phyloP scores from a whole-genome alignment of 1,140 invertebrate genomes.

The Marisa cornuarietis region DNA sequence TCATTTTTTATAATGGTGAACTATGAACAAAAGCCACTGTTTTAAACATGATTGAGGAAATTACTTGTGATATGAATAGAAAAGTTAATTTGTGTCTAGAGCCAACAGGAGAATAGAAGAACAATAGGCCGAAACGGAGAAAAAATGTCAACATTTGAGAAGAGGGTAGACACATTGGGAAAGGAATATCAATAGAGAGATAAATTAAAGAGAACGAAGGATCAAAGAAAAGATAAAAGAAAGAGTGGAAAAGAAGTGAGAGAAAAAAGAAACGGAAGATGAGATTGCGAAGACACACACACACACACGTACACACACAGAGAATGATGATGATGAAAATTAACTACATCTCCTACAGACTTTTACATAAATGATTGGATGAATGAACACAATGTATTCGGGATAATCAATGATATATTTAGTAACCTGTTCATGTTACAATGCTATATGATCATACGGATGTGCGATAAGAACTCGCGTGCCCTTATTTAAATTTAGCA shows the following conservation, averaged over 20 bases:
- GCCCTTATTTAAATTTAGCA: too few relatives aligned
- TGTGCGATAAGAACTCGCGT: too few relatives aligned
- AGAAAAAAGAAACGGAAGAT: not conserved
- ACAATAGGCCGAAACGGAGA: too few relatives aligned
- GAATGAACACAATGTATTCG: too few relatives aligned
- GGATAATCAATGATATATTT: too few relatives aligned
- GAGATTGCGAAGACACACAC: not conserved
- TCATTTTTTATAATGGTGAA: not conserved
- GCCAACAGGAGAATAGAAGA: not conserved
- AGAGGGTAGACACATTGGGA: not conserved
- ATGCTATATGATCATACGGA: too few relatives aligned
- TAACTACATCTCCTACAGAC: too few relatives aligned
- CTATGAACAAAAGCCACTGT: too few relatives aligned
- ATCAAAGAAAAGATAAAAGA: not conserved
- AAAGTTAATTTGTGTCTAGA: conserved; percentile 2
- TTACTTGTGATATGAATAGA: not conserved
- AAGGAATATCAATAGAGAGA: not conserved
- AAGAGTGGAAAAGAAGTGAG: not conserved
- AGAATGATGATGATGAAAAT: not conserved
- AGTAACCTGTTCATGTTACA: too few relatives aligned
- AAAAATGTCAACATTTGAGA: too few relatives aligned
- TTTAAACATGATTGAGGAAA: too few relatives aligned
- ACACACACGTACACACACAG: not conserved
- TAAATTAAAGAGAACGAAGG: not conserved
- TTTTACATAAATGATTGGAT: too few relatives aligned